These are phyloP conservation scores for Oopsacas minuta DNA, from an alignment of 37 sponge, comb jelly and placozoan genomes.

Conservation along the genomic window DNA sequence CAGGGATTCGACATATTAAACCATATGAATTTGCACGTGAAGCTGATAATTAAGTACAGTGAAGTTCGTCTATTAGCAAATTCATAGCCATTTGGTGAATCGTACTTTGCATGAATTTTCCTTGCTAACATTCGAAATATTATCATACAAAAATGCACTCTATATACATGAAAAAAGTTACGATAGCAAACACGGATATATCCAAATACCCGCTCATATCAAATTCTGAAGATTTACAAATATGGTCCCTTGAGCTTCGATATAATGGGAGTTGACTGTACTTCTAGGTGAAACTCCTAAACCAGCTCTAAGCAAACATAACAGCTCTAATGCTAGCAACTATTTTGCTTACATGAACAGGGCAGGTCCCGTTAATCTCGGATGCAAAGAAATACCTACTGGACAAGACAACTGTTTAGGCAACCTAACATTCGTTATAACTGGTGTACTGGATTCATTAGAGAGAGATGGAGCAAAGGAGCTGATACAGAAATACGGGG, in stretches of 20 bases:
- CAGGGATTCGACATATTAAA: no score
- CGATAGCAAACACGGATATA: no score
- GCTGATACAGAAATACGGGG: conserved; percentile 73
- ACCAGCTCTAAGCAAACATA: neutral
- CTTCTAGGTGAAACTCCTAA: neutral
- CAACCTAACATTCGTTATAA: conserved; percentile 35
- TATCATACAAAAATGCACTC: no score
- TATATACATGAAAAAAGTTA: no score
- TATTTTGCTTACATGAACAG: conserved; percentile 8
- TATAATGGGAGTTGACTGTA: no score
- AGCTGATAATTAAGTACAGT: no score
- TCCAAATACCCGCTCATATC: no score
- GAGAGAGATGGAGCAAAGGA: conserved; percentile 73
- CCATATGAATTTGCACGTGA: no score
- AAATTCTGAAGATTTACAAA: no score
- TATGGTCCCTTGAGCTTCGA: no score
- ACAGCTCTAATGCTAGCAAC: neutral
- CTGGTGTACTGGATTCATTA: conserved; percentile 81
- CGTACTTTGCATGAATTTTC: neutral
- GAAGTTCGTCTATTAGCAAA: neutral
- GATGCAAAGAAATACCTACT: neutral
- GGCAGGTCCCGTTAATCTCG: neutral
- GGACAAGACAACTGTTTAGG: conserved; percentile 38
- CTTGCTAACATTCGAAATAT: neutral
- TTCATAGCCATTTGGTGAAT: no score